phyloP scores from a whole-genome alignment of 2,797 vertebrate genomes.

The Nasua narica region DNA sequence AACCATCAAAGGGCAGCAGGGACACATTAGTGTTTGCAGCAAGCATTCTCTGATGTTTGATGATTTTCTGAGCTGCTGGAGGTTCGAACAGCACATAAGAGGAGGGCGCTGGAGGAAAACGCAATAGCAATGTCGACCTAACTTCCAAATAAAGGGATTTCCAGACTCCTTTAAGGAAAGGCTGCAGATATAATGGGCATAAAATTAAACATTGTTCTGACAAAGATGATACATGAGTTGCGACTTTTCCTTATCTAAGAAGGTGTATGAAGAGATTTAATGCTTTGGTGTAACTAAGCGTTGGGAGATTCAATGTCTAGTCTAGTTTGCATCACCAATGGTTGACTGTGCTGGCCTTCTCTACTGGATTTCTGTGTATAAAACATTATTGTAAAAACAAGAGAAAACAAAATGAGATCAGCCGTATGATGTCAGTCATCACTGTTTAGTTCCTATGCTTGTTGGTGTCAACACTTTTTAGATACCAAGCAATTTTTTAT shows the following conservation, averaged over 20 bases:
- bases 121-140: not conserved
- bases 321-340: not conserved
- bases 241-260: not conserved
- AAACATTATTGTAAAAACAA: not conserved
- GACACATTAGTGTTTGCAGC: not conserved
- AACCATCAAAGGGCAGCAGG: not conserved
- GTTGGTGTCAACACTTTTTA: not conserved
- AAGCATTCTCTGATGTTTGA: not conserved
- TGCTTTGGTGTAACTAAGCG: no score
- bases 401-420: not conserved
- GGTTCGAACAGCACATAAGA: fast-evolving
- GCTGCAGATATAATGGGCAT: not conserved
- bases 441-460: not conserved
- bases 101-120: not conserved
- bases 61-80: not conserved
- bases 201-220: not conserved
- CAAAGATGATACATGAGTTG: not conserved
- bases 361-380: not conserved
- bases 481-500: not conserved
- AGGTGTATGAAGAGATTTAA: no score
- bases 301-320: no score
- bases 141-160: not conserved
- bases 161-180: not conserved
- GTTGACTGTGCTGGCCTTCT: not conserved
- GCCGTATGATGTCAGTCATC: not conserved